These are phyloP conservation scores for Salticus scenicus DNA, from an alignment of 2,888 invertebrate genomes.

Conservation along the genomic window DNA sequence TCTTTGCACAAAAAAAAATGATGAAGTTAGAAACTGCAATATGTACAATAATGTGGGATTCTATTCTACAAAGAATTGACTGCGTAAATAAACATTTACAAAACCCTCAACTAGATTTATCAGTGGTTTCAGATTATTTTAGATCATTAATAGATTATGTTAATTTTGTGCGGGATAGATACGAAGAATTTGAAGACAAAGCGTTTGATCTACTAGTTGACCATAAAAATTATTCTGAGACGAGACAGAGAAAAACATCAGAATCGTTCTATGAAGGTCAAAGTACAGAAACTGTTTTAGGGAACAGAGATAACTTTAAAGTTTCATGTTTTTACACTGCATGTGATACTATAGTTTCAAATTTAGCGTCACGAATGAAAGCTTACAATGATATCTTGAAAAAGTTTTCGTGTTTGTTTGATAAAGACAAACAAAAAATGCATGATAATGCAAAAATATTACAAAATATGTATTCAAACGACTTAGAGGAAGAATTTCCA, in stretches of 20 bases:
- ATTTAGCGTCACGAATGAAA: neutral
- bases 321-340: neutral
- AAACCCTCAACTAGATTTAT: neutral
- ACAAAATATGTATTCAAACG: neutral
- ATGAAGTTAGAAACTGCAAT: neutral
- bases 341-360: neutral
- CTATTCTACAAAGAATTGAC: neutral
- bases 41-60: neutral
- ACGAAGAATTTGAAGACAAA: neutral
- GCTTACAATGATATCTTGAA: neutral
- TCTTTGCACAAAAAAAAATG: neutral
- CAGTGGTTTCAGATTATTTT: neutral
- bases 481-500: neutral
- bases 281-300: neutral
- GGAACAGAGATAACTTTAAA: neutral
- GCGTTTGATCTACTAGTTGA: neutral
- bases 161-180: neutral
- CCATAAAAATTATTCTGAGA: neutral
- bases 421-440: neutral
- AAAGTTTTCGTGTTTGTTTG: neutral
- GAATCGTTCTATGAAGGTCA: neutral
- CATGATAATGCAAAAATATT: neutral
- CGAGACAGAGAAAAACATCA: neutral
- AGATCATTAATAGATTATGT: neutral
- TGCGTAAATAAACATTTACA: neutral